These are phyloP conservation scores for Saccopteryx bilineata DNA, from an alignment of 2,113 vertebrate genomes.

Conservation along the genomic window DNA sequence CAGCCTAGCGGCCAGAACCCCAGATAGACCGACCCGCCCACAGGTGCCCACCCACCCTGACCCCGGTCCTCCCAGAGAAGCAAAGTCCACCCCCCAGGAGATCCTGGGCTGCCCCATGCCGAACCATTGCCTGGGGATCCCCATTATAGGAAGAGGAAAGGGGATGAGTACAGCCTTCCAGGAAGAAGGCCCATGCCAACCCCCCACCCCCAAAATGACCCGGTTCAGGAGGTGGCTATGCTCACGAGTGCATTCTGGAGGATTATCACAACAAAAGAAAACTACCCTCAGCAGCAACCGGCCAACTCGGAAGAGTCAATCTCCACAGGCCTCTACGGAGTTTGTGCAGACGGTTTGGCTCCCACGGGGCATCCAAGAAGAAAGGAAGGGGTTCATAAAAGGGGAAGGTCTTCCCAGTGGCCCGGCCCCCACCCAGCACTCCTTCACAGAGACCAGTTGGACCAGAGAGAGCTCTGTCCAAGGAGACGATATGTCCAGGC, in stretches of 20 bases:
- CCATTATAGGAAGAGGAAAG: not conserved
- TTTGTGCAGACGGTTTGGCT: fast-evolving
- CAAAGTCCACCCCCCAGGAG: not conserved
- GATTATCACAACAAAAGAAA: not conserved
- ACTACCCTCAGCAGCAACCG: not conserved
- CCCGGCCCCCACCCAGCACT: not conserved
- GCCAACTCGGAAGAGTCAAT: not conserved
- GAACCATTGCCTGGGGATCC: not conserved
- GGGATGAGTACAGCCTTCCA: not conserved
- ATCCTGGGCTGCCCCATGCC: not conserved
- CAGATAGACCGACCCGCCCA: not conserved
- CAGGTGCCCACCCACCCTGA: fast-evolving
- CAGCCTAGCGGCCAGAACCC: not conserved
- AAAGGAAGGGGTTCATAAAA: not conserved
- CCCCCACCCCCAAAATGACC: not conserved
- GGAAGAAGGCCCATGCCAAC: not conserved
- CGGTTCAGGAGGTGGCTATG: not conserved
- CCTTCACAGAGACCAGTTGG: not conserved
- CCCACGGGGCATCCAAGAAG: not conserved
- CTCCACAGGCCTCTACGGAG: fast-evolving
- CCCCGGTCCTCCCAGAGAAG: not conserved
- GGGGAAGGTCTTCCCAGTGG: not conserved
- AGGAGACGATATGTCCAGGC: not conserved
- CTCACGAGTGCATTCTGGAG: not conserved
- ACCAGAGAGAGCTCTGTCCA: not conserved